These are phyloP conservation scores for Microcebus griseorufus DNA, from an alignment of 2,113 vertebrate species.

Conservation along the genomic window DNA sequence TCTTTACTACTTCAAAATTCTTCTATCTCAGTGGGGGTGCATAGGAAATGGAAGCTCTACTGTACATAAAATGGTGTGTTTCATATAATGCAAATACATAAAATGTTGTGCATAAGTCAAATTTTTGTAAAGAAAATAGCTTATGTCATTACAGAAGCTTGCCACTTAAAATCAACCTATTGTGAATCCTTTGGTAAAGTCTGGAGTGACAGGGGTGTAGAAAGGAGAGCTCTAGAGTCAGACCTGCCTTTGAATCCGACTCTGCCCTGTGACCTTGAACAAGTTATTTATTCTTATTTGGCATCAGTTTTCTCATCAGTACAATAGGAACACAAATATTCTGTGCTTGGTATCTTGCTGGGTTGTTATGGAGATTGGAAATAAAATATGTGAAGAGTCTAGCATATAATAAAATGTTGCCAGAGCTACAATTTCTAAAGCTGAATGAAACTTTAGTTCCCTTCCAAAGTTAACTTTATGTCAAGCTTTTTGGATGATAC, in stretches of 20 bases:
- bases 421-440: not conserved
- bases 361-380: not conserved
- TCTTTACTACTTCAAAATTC: not conserved
- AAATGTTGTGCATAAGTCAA: not conserved
- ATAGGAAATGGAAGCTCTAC: not conserved
- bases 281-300: not conserved
- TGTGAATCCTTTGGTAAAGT: not conserved
- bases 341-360: not conserved
- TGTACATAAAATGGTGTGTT: not conserved
- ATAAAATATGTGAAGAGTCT: not conserved
- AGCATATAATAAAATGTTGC: not conserved
- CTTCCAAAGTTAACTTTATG: conserved; percentile 5
- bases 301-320: not conserved
- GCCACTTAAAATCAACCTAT: not conserved
- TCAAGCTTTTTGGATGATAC: not conserved
- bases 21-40: not conserved
- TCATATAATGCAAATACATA: not conserved
- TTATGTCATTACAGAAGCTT: not conserved
- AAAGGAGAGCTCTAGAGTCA: not conserved
- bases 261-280: not conserved
- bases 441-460: not conserved
- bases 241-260: not conserved
- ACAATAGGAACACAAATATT: not conserved
- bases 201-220: not conserved
- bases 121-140: not conserved